Percentiles rank a stretch among this genome's conserved stretches.
Conservation (phyloP, 2,797 vertebrate genomes). For the Clarias pachynema region DNA sequence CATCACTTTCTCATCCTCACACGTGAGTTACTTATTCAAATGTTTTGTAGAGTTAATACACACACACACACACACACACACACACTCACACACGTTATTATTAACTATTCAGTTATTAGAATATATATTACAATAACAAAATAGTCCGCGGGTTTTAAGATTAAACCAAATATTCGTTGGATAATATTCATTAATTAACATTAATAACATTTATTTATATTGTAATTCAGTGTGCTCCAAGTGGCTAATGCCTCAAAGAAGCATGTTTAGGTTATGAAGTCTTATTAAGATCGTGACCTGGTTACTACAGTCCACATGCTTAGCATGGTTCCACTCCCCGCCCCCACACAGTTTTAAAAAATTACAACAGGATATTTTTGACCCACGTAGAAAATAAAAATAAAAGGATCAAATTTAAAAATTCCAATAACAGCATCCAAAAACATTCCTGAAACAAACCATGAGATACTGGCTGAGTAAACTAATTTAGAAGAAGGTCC, state of each 20-base stretch:
- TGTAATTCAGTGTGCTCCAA: not conserved
- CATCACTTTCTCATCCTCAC: slow-evolving; percentile 19
- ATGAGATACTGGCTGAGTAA: not conserved
- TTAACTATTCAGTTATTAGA: not conserved
- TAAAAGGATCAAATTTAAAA: not conserved
- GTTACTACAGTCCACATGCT: not conserved
- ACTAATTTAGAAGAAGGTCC: not conserved
- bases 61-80: too few relatives aligned
- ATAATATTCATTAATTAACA: too few relatives aligned
- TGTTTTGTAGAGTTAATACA: not conserved
- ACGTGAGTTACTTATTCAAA: slow-evolving; percentile 39
- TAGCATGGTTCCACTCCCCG: not conserved
- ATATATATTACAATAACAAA: not conserved
- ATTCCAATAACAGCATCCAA: not conserved
- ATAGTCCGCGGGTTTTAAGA: not conserved
- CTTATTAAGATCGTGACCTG: not conserved
- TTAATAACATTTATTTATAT: too few relatives aligned
- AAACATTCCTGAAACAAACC: not conserved
- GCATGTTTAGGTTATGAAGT: not conserved
- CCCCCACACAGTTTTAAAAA: too few relatives aligned
- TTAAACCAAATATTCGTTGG: too few relatives aligned
- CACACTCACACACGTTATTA: not conserved
- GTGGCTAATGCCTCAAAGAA: not conserved
- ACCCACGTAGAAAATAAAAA: not conserved
- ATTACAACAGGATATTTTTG: not conserved